These are phyloP conservation scores for Danionella cerebrum DNA, from an alignment of 2,113 vertebrate species.

Conservation along the genomic window DNA sequence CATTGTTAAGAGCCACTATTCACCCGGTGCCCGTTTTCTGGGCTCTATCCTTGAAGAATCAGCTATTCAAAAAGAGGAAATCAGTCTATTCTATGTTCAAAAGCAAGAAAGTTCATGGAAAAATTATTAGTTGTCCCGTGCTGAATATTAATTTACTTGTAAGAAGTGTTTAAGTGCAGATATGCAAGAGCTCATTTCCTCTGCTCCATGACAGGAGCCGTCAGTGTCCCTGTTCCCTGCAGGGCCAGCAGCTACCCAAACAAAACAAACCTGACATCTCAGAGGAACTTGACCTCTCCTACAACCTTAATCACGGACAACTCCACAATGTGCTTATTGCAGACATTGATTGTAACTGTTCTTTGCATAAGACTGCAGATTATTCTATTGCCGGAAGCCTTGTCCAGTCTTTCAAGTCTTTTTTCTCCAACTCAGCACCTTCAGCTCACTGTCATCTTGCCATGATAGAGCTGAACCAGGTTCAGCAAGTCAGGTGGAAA, in stretches of 20 bases:
- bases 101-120: background rate
- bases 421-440: background rate
- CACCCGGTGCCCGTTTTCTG: background rate
- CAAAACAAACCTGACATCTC: constrained; percentile 57
- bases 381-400: constrained; percentile 39
- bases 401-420: constrained; percentile 16
- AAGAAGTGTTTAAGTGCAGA: too few relatives aligned
- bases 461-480: background rate
- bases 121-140: too few relatives aligned
- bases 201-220: constrained; percentile 1
- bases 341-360: constrained; percentile 63
- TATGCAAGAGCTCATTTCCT: constrained; percentile 10
- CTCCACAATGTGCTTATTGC: constrained; percentile 61
- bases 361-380: constrained; percentile 56
- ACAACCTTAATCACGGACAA: constrained; percentile 56
- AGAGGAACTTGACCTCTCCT: constrained; percentile 49
- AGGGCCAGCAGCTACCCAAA: constrained; percentile 42
- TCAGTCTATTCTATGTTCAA: background rate
- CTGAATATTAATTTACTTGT: too few relatives aligned
- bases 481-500: constrained; percentile 9
- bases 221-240: background rate
- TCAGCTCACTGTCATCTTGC: background rate
- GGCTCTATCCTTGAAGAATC: constrained; percentile 13
- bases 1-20: background rate
- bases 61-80: too few relatives aligned